A percentile compares a stretch with the other conserved stretches of the same genome.
Evolutionary conservation across 92 coral and sea anemone species (phyloP).

Genomic region (Meandrina meandrites): DNA sequence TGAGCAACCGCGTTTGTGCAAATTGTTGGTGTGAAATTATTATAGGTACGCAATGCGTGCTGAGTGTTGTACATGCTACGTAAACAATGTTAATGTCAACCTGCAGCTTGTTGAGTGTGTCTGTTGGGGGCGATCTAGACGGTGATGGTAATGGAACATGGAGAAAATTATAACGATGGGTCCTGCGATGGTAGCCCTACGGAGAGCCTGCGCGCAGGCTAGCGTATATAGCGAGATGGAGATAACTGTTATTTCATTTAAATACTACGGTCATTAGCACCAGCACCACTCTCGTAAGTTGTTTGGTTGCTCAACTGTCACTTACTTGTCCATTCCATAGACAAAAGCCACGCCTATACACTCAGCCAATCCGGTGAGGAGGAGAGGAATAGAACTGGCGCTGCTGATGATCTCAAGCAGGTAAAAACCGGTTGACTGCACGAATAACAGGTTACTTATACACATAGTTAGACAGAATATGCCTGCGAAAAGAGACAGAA

Average conservation of each 20-base stretch:
- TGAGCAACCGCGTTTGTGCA: too few relatives aligned
- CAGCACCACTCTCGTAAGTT: not conserved
- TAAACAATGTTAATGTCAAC: too few relatives aligned
- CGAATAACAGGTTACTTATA: conserved; percentile 69
- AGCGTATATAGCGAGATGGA: too few relatives aligned
- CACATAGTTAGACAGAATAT: conserved; percentile 76
- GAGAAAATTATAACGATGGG: not conserved
- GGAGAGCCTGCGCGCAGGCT: too few relatives aligned
- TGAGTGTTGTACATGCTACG: too few relatives aligned
- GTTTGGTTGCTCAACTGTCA: not conserved
- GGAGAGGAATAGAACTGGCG: conserved; percentile 79
- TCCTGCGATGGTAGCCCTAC: too few relatives aligned
- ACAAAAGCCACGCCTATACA: conserved; percentile 83
- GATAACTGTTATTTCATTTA: not conserved
- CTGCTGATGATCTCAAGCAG: conserved; percentile 76
- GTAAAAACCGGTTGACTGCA: conserved; percentile 88
- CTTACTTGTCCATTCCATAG: conserved; percentile 92
- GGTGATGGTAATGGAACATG: too few relatives aligned
- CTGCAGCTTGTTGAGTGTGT: too few relatives aligned
- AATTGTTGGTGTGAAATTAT: too few relatives aligned
- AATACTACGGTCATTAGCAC: not conserved
- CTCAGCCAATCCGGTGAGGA: conserved; percentile 85
- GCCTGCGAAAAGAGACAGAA: conserved; percentile 48
- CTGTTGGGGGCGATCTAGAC: too few relatives aligned
- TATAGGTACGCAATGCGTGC: not conserved